phyloP scores from a whole-genome alignment of 2,888 invertebrate genomes.

The Scaeva pyrastri region DNA sequence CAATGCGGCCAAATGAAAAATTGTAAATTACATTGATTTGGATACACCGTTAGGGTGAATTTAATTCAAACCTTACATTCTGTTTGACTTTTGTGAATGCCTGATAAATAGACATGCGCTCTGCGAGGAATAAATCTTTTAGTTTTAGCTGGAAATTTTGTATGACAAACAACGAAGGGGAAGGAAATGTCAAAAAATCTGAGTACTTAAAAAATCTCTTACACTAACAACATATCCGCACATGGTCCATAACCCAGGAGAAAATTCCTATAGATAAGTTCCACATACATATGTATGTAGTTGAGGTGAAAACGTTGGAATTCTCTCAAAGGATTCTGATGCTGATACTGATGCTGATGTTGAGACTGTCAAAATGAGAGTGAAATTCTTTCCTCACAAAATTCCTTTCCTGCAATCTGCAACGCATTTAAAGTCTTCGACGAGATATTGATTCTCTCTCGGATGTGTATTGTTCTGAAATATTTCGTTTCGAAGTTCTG shows the following conservation, averaged over 20 bases:
- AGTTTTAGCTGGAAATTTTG: neutral
- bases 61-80: too few relatives aligned
- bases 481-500: slow-evolving; percentile 46
- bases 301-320: slow-evolving; percentile 34
- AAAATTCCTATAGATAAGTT: slow-evolving; percentile 54
- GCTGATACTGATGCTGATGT: slow-evolving; percentile 44
- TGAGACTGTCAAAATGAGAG: slow-evolving; percentile 49
- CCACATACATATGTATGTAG: slow-evolving; percentile 39
- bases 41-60: neutral
- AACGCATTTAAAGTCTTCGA: slow-evolving; percentile 65
- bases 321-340: slow-evolving; percentile 48
- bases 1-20: too few relatives aligned
- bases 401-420: slow-evolving; percentile 64
- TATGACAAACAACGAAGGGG: slow-evolving; percentile 7
- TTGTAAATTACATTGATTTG: neutral
- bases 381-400: slow-evolving; percentile 58
- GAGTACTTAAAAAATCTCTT: neutral
- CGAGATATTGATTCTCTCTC: slow-evolving; percentile 73
- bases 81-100: too few relatives aligned
- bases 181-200: slow-evolving; percentile 33
- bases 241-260: slow-evolving; percentile 55
- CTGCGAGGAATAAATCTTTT: neutral
- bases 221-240: slow-evolving; percentile 38
- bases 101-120: slow-evolving; percentile 40
- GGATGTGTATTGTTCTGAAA: slow-evolving; percentile 54